Percentiles rank a stretch among this genome's conserved stretches.
phyloP scores from a whole-genome alignment of 1,140 invertebrate genomes.

The Aradophagus sp. region DNA sequence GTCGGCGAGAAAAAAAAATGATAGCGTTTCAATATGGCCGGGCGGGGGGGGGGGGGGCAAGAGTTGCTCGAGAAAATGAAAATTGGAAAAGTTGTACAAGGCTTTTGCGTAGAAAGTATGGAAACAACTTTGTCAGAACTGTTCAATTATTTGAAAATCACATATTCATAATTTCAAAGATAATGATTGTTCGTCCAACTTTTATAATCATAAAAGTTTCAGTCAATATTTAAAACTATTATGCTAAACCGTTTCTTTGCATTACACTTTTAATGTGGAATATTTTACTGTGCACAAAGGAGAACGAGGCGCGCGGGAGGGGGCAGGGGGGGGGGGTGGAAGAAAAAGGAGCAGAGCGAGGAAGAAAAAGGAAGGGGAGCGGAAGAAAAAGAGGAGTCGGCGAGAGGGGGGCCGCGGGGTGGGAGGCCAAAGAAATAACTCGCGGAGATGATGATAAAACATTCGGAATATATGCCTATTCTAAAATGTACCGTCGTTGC shows the following conservation, averaged over 20 bases:
- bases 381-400: no score
- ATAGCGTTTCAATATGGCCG: constrained; percentile 48
- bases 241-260: constrained; percentile 26
- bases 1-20: constrained; percentile 44
- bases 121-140: constrained; percentile 36
- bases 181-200: constrained; percentile 49
- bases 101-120: constrained; percentile 41
- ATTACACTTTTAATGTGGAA: constrained; percentile 27
- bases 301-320: neutral
- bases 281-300: constrained; percentile 24
- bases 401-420: no score
- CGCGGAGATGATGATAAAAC: constrained; percentile 21
- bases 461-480: constrained; percentile 21
- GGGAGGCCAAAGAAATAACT: no score
- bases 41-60: no score
- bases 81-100: constrained; percentile 44
- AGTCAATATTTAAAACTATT: constrained; percentile 48
- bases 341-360: constrained; percentile 1
- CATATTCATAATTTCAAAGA: constrained; percentile 50
- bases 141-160: constrained; percentile 52
- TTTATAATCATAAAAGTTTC: constrained; percentile 49
- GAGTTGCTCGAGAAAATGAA: constrained; percentile 44
- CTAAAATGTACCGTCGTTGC: constrained; percentile 13
- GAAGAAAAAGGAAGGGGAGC: constrained; percentile 5
- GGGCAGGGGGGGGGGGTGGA: no score